Evolutionary conservation across 1,140 invertebrate genomes (phyloP).

Genomic region (Charaxes varanes): DNA sequence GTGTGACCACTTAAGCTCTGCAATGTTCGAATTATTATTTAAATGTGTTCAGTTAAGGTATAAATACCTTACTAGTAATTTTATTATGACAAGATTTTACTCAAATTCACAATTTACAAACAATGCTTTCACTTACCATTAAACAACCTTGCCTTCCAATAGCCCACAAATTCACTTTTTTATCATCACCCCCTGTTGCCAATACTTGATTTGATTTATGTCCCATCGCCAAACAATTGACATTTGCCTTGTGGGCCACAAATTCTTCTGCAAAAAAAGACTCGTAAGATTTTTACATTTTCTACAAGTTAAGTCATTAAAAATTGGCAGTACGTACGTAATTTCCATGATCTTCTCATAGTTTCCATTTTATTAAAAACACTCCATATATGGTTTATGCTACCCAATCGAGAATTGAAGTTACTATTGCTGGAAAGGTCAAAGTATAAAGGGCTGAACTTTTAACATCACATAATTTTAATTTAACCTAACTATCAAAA

Average conservation of each 20-base stretch:
- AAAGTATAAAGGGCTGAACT: too few relatives aligned
- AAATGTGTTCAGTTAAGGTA: not conserved
- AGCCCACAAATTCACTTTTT: constrained; percentile 98
- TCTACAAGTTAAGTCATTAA: too few relatives aligned
- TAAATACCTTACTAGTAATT: too few relatives aligned
- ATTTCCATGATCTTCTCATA: constrained; percentile 67
- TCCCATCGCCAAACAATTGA: constrained; percentile 93
- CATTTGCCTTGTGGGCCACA: constrained; percentile 89
- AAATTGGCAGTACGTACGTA: constrained; percentile 68
- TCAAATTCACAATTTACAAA: too few relatives aligned
- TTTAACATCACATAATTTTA: too few relatives aligned
- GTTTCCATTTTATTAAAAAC: constrained; percentile 50
- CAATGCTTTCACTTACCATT: constrained; percentile 81
- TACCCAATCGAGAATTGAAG: constrained; percentile 24
- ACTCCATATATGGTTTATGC: constrained; percentile 38
- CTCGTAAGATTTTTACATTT: too few relatives aligned
- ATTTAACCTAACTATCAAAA: too few relatives aligned
- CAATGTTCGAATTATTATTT: constrained; percentile 3
- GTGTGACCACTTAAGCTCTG: constrained; percentile 95
- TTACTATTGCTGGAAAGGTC: too few relatives aligned
- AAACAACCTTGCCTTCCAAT: constrained; percentile 96
- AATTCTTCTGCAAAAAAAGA: constrained; percentile 94
- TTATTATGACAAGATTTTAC: too few relatives aligned
- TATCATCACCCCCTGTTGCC: constrained; percentile 97
- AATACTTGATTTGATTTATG: constrained; percentile 89